Conservation (phyloP, 1,140 invertebrate species). For the Drosophila sproati region DNA sequence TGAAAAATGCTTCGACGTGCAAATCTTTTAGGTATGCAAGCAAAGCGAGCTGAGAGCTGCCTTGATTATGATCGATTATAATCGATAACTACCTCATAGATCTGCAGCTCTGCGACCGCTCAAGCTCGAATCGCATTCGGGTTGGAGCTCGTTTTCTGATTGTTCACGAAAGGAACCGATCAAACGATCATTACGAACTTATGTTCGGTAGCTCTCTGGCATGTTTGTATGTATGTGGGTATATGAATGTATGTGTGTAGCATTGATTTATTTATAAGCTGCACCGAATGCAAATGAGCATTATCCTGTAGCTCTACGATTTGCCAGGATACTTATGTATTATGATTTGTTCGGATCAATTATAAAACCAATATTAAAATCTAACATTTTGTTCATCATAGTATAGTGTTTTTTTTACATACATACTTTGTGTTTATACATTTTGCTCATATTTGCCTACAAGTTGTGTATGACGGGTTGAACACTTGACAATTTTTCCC, state of each 20-base stretch:
- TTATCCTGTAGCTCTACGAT: conserved; percentile 27
- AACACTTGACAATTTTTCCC: conserved; percentile 40
- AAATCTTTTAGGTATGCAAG: conserved; percentile 51
- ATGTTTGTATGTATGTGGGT: conserved; percentile 34
- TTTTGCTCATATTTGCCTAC: conserved; percentile 7
- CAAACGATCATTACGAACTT: too few relatives aligned
- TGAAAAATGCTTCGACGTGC: conserved; percentile 24
- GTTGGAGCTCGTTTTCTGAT: too few relatives aligned
- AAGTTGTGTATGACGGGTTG: conserved; percentile 30
- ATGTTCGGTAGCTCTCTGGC: too few relatives aligned
- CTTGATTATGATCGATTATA: too few relatives aligned
- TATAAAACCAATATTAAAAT: conserved; percentile 48
- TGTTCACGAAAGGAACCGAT: too few relatives aligned
- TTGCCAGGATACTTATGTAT: conserved; percentile 28
- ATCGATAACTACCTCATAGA: too few relatives aligned
- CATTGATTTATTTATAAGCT: conserved; percentile 55
- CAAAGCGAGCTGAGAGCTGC: too few relatives aligned
- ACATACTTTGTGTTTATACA: conserved; percentile 10
- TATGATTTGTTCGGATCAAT: conserved; percentile 40
- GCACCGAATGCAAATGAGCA: conserved; percentile 35
- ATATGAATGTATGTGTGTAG: conserved; percentile 51
- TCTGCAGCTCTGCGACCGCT: too few relatives aligned
- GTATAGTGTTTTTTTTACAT: conserved; percentile 1
- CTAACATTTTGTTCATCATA: conserved; percentile 17
- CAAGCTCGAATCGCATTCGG: too few relatives aligned